Percentiles rank a stretch among this genome's conserved stretches.
phyloP scores from a whole-genome alignment of 2,113 vertebrate species.

The Xenopus borealis region DNA sequence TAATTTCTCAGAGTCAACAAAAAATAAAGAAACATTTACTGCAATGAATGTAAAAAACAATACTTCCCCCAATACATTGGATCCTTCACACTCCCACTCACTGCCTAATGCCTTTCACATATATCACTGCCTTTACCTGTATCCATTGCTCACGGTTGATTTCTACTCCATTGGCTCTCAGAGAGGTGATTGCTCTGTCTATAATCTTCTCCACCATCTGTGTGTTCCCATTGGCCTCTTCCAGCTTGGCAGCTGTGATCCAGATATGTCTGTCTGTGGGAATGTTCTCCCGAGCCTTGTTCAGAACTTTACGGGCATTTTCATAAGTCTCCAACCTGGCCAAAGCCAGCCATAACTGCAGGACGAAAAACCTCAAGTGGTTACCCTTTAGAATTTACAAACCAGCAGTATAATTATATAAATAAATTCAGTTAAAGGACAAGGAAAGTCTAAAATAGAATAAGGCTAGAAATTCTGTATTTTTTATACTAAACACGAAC shows the following conservation, averaged over 20 bases:
- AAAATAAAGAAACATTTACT: too few relatives aligned
- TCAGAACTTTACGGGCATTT: constrained; percentile 93
- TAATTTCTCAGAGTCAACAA: too few relatives aligned
- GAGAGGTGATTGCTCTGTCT: constrained; percentile 92
- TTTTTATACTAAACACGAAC: too few relatives aligned
- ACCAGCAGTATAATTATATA: too few relatives aligned
- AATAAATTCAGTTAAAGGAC: too few relatives aligned
- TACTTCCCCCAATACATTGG: too few relatives aligned
- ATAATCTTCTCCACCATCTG: constrained; percentile 99
- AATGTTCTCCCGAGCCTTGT: constrained; percentile 97
- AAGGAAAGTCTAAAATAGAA: too few relatives aligned
- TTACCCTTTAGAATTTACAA: too few relatives aligned
- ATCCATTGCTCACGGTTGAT: constrained; percentile 99
- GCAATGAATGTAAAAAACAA: too few relatives aligned
- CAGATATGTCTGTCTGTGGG: constrained; percentile 97
- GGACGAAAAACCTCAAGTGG: background rate
- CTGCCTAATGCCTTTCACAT: background rate
- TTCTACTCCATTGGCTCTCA: constrained; percentile 93
- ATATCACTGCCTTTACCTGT: constrained; percentile 68
- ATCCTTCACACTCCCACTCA: too few relatives aligned
- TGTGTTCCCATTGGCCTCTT: constrained; percentile 95
- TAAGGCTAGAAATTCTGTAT: too few relatives aligned
- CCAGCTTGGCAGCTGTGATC: constrained; percentile 96
- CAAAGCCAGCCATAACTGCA: constrained; percentile 91
- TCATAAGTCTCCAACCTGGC: constrained; percentile 94